Evolutionary conservation across 2,797 vertebrate genomes (phyloP).

Genomic region (Ciconia nigra): DNA sequence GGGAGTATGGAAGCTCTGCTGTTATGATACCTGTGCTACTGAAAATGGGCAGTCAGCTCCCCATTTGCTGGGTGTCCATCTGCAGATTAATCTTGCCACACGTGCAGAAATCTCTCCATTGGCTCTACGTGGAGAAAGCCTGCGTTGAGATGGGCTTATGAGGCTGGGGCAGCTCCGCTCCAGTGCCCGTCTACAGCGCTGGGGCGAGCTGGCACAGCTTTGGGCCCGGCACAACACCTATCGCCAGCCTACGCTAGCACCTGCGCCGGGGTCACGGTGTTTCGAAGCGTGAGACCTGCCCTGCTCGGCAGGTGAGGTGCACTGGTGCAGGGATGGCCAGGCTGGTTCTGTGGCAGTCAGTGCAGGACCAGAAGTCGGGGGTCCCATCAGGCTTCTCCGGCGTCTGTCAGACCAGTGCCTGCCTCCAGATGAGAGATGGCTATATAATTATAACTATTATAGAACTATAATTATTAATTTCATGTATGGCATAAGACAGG

Average conservation of each 20-base stretch:
- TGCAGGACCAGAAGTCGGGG: neutral
- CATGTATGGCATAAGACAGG: fast-evolving
- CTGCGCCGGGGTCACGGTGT: fast-evolving
- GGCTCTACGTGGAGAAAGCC: fast-evolving
- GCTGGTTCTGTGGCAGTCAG: neutral
- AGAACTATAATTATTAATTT: no score
- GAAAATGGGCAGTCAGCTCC: neutral
- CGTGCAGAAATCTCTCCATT: neutral
- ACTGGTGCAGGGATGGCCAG: neutral
- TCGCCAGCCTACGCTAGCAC: neutral
- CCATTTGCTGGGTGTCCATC: neutral
- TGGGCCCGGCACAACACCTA: neutral
- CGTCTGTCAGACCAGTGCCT: neutral
- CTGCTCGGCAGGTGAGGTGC: neutral
- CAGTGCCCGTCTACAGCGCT: fast-evolving
- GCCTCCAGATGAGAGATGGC: neutral
- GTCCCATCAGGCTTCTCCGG: neutral
- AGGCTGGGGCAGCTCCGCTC: neutral
- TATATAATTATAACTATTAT: neutral
- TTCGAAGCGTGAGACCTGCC: neutral
- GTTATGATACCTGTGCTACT: no score
- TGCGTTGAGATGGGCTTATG: neutral
- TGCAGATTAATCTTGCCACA: neutral
- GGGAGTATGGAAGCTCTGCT: neutral
- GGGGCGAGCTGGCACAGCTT: neutral